Evolutionary conservation across 2,888 invertebrate species (phyloP), one percentile per base, ranked within the genome.

Genomic region (Clivina fossor): DNA sequence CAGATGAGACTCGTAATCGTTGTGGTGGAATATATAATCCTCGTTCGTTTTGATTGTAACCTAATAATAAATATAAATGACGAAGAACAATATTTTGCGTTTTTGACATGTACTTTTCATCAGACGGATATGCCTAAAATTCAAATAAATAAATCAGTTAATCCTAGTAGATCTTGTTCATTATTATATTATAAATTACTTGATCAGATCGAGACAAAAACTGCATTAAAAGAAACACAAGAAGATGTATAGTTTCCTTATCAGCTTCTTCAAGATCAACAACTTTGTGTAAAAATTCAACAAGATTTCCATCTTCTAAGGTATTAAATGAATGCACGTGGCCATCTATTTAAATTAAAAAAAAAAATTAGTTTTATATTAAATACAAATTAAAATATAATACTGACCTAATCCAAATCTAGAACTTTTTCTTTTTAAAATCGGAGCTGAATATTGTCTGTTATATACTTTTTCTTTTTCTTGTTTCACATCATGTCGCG

Each of bases 171-270:
- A 8, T 15, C 9, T 20, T 38, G 11, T 7, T 15, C 37, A 40
- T 13, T 11, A 53, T 16, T n/a, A 2, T 8, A n/a, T 18, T 64
- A 19, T 16, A 26, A 44, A 9, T 41, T 53, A 78, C 78, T 72
- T 86, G 85, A 70, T 89, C 88, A 18, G 84, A 81, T 64, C 86
- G 79, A 0, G 94, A 92, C 70, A 97, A 79, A 72, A 96, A 97
- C 78, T 96, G 96, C 90, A 98, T 95, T 9, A 99, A 81, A n/a
- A 99, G 80, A 66, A 95, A 93, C 8, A 97, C 90, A 28, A 98
- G 77, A 19, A 97, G 78, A 71, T 97, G 96, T 65, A 95, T 90
- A 1, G 98, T 97, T 74, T 98, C 96, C 62, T 90, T 84, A 69
- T 99, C 98, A 1, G 92, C 86, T 69, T 96, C 96, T 69, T 98